phyloP scores from a whole-genome alignment of 2,797 vertebrate genomes.

The Channa striata region DNA sequence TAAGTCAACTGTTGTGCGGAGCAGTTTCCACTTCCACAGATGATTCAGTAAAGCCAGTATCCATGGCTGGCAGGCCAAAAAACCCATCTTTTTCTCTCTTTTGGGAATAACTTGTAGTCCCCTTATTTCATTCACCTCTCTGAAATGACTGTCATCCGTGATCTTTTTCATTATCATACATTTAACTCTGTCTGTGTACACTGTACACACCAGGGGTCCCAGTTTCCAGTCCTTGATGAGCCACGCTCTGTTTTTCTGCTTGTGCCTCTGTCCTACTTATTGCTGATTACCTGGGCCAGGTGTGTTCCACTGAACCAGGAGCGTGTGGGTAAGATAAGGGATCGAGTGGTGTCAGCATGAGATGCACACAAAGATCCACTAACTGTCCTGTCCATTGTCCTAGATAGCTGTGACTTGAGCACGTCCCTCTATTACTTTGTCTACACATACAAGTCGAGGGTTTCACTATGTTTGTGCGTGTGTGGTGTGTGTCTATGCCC shows the following conservation, averaged over 20 bases:
- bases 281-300: too few relatives aligned
- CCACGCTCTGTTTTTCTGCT: too few relatives aligned
- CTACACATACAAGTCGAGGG: constrained; percentile 29
- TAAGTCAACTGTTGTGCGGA: constrained; percentile 69
- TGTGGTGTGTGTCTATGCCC: constrained; percentile 7
- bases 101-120: constrained; percentile 64
- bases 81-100: constrained; percentile 45
- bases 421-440: constrained; percentile 51
- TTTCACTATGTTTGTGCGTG: constrained; percentile 7
- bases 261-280: too few relatives aligned
- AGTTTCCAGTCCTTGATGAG: too few relatives aligned
- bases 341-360: not conserved
- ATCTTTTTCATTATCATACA: constrained; percentile 15
- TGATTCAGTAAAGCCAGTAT: constrained; percentile 48
- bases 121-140: constrained; percentile 59
- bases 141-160: too few relatives aligned
- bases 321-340: too few relatives aligned
- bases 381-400: constrained; percentile 52
- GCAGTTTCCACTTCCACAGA: constrained; percentile 53
- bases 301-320: too few relatives aligned
- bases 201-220: too few relatives aligned
- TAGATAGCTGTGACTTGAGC: constrained; percentile 57
- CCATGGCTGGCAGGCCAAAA: constrained; percentile 53
- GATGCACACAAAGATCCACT: constrained; percentile 30
- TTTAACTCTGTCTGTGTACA: constrained; percentile 7